Evolutionary conservation across 1,140 invertebrate genomes (phyloP).

Genomic region (Micrasema longulum): DNA sequence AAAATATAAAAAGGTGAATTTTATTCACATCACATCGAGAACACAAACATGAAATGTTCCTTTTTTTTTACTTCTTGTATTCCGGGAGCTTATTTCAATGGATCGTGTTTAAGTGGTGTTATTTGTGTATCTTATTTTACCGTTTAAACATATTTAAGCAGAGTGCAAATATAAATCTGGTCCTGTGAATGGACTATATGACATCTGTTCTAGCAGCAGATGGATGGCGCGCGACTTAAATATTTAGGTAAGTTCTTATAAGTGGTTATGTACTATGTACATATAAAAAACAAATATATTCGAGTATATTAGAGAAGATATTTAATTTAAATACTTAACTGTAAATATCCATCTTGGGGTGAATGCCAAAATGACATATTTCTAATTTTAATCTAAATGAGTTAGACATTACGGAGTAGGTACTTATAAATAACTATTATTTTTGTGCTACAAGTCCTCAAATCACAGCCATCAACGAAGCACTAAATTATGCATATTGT

Average conservation of each 20-base stretch:
- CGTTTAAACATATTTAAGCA: slow-evolving; percentile 45
- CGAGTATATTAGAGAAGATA: no score
- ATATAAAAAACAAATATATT: no score
- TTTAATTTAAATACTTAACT: no score
- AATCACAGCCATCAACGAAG: no score
- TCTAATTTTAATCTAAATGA: no score
- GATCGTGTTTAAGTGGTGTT: slow-evolving; percentile 9
- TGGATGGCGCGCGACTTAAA: slow-evolving; percentile 5
- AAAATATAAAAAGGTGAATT: neutral
- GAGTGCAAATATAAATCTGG: slow-evolving; percentile 53
- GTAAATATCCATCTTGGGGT: no score
- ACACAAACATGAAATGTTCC: neutral
- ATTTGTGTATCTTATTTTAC: slow-evolving; percentile 39
- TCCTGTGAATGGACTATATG: slow-evolving; percentile 21
- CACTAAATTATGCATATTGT: no score
- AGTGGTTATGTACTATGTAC: no score
- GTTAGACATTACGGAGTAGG: no score
- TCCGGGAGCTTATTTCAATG: neutral
- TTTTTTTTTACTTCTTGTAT: neutral
- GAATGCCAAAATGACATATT: no score
- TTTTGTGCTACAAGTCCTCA: no score
- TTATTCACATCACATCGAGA: neutral
- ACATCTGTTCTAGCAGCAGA: slow-evolving; percentile 23
- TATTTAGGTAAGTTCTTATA: slow-evolving; percentile 16
- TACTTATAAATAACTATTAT: no score